Evolutionary conservation across 2,113 vertebrate species (phyloP).

Genomic region (Thinocorus orbignyianus): DNA sequence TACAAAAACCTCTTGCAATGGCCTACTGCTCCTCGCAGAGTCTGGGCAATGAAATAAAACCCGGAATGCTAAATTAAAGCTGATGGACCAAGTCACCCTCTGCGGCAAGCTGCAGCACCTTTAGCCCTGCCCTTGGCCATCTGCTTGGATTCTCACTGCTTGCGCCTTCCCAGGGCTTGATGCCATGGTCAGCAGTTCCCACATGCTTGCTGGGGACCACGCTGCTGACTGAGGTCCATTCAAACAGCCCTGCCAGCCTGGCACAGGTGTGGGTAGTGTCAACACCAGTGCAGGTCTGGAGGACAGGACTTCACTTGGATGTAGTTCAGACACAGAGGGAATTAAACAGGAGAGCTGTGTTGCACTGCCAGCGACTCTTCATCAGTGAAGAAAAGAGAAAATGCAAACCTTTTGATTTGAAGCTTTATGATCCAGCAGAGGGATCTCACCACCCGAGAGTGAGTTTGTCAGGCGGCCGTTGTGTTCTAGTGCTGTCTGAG

Average conservation of each 20-base stretch:
- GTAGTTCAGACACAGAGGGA: not conserved
- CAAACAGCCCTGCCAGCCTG: not conserved
- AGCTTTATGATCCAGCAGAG: not conserved
- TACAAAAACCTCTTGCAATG: not conserved
- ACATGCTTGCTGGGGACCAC: not conserved
- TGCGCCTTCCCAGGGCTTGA: not conserved
- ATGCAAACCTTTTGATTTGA: not conserved
- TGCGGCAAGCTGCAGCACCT: not conserved
- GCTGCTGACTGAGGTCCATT: not conserved
- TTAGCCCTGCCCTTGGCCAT: not conserved
- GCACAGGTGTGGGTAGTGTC: not conserved
- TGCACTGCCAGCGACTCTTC: not conserved
- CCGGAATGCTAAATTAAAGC: not conserved
- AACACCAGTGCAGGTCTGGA: not conserved
- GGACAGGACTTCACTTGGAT: not conserved
- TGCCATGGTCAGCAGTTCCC: not conserved
- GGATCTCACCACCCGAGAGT: not conserved
- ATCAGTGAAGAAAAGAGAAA: not conserved
- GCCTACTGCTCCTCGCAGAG: not conserved
- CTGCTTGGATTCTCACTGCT: not conserved
- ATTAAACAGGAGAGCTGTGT: not conserved
- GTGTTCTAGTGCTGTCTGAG: not conserved
- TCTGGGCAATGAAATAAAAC: not conserved
- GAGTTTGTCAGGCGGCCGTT: rapidly evolving
- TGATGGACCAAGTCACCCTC: not conserved